phyloP scores from a whole-genome alignment of 2,888 invertebrate species.

The Orthosia incerta region DNA sequence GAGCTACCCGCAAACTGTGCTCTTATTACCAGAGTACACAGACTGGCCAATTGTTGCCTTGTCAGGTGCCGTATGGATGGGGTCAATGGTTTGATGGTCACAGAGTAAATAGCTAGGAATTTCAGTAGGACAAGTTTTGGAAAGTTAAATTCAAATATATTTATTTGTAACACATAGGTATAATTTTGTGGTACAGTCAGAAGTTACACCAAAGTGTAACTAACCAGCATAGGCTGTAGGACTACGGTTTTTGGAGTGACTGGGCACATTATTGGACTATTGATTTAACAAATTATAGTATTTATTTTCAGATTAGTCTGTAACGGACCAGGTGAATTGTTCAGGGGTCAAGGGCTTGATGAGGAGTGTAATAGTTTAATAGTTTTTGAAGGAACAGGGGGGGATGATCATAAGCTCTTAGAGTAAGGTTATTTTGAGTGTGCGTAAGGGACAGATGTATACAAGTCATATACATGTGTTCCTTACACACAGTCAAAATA shows the following conservation, averaged over 20 bases:
- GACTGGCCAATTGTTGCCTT: constrained; percentile 66
- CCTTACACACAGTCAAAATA: too few species aligned
- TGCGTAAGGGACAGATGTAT: too few species aligned
- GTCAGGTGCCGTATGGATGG: constrained; percentile 70
- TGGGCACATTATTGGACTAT: background rate
- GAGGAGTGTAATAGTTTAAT: background rate
- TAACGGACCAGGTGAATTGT: background rate
- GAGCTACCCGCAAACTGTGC: constrained; percentile 73
- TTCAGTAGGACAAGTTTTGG: constrained; percentile 6
- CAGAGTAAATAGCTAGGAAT: constrained; percentile 12
- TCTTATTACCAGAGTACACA: constrained; percentile 72
- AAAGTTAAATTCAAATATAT: too few species aligned
- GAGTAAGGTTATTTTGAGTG: too few species aligned
- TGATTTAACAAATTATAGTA: background rate
- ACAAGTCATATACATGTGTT: too few species aligned
- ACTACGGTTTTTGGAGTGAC: background rate
- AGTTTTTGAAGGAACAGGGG: too few species aligned
- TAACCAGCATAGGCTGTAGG: background rate
- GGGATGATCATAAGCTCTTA: too few species aligned
- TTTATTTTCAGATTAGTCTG: background rate
- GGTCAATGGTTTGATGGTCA: constrained; percentile 62
- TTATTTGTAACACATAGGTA: too few species aligned
- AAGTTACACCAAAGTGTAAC: constrained; percentile 13
- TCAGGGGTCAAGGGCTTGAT: background rate
- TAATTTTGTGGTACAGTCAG: too few species aligned